Percentiles rank a stretch among this genome's conserved stretches.
phyloP scores from a whole-genome alignment of 2,797 vertebrate species.

The Thaleichthys pacificus region DNA sequence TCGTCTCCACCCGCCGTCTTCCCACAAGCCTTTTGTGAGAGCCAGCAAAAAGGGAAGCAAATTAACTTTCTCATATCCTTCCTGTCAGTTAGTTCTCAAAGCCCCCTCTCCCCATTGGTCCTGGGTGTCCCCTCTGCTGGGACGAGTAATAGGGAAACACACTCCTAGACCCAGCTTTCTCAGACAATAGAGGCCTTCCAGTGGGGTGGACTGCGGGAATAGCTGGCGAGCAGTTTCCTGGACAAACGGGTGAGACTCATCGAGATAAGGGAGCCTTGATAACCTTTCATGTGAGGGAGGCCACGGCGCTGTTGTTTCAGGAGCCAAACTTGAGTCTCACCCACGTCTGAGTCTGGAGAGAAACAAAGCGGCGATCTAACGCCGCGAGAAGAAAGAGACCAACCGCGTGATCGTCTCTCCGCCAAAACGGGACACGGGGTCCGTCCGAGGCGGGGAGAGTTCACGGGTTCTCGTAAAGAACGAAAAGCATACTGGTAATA shows the following conservation, averaged over 20 bases:
- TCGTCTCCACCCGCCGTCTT: conserved; percentile 7
- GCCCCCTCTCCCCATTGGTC: not conserved
- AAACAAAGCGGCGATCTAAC: too few relatives aligned
- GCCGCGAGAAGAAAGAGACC: not conserved
- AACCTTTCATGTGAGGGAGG: not conserved
- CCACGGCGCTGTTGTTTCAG: not conserved
- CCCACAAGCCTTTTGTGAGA: conserved; percentile 15
- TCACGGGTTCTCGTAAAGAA: not conserved
- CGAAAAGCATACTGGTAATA: not conserved
- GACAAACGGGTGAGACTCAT: not conserved
- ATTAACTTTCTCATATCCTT: conserved; percentile 15
- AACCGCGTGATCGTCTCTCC: not conserved
- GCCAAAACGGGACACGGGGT: not conserved
- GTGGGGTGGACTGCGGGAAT: not conserved
- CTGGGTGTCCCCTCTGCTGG: too few relatives aligned
- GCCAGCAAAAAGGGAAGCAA: conserved; percentile 28
- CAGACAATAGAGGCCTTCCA: not conserved
- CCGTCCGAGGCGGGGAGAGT: not conserved
- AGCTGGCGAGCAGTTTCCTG: not conserved
- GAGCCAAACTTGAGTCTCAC: not conserved
- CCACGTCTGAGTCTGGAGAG: not conserved
- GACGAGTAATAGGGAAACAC: not conserved
- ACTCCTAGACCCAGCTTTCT: not conserved
- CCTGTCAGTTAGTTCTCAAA: conserved; percentile 21
- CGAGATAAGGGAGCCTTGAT: not conserved